Base-by-base conservation (phyloP, 2,888 invertebrate genomes). In the Nemotelus pantherinus region DNA sequence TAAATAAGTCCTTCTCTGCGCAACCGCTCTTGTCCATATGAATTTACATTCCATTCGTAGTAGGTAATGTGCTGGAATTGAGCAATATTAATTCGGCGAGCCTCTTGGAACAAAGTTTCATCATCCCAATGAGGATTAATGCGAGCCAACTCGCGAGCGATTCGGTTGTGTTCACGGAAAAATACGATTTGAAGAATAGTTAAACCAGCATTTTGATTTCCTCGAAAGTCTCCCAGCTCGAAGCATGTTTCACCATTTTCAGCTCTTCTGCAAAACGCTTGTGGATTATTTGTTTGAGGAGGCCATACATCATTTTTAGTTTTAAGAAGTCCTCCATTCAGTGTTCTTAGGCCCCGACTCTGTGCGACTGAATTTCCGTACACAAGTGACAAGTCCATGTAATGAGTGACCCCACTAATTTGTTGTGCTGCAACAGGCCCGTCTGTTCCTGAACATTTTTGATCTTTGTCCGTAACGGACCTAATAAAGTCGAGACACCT, bases 181-280 rank as follows among this genome's bases (percentile, higher is more conserved):
- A 89, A 84, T 6, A 89, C 80, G 0, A 88, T 88, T 60, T 89
- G 89, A 3, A 88, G 81, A 25, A 88, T 85, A 1, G 88, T 86
- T 43, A 89, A 80, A 1, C 88, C 88, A 0, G 88, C 86, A 80
- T 88, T 88, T 82, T 89, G 88, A 80, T 89, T 88, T 0, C 86
- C 86, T 10, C 89, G 85, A 6, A 84, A 82, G 81, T 89, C 89
- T 3, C 94, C 95, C 72, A 93, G 89, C 80, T 91, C 85, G 84
- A 94, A 95, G 84, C 95, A 95, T 55, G 93, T 90, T 85, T 94
- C 93, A 79, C 89, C 89, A 0, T 94, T 94, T 10, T 89, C 88
- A 50, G 89, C 87, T 0, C 91, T 6, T 53, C 7, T 6, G 53
- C 7, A 10, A 10, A 53, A 53, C 6, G 7, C 53, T 53, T 53